A percentile compares a stretch with the other conserved stretches of the same genome.
phyloP scores from a whole-genome alignment of 2,113 vertebrate genomes.

The Poeciliopsis occidentalis region DNA sequence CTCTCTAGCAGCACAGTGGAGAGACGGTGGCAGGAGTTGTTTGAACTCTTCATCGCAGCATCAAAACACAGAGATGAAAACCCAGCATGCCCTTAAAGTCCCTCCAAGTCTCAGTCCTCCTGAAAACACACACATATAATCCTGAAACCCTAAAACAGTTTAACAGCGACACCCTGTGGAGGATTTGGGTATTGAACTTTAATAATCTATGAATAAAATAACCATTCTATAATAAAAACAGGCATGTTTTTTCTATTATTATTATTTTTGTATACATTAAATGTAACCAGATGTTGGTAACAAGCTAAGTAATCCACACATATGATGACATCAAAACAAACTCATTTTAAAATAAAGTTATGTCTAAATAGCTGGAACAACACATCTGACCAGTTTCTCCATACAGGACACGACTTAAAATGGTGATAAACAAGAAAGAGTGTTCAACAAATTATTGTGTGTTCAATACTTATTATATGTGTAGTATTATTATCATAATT shows the following conservation, averaged over 20 bases:
- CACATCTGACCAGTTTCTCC: too few relatives aligned
- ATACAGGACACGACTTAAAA: too few relatives aligned
- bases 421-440: too few relatives aligned
- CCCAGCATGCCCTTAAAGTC: constrained; percentile 15
- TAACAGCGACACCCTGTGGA: constrained; percentile 46
- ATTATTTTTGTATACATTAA: background rate
- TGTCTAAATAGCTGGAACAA: background rate
- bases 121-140: background rate
- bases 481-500: too few relatives aligned
- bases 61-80: constrained; percentile 33
- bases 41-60: constrained; percentile 35
- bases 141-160: background rate
- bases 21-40: constrained; percentile 4
- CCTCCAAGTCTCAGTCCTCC: constrained; percentile 10
- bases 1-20: background rate
- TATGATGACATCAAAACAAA: background rate
- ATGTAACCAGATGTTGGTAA: background rate
- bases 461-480: too few relatives aligned
- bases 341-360: background rate
- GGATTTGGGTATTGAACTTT: background rate
- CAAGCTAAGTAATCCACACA: background rate
- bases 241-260: background rate
- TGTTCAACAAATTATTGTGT: too few relatives aligned
- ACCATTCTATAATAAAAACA: background rate
- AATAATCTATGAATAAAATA: background rate